Conservation (phyloP, 2,888 invertebrate genomes). For the Andricus quercusramuli region DNA sequence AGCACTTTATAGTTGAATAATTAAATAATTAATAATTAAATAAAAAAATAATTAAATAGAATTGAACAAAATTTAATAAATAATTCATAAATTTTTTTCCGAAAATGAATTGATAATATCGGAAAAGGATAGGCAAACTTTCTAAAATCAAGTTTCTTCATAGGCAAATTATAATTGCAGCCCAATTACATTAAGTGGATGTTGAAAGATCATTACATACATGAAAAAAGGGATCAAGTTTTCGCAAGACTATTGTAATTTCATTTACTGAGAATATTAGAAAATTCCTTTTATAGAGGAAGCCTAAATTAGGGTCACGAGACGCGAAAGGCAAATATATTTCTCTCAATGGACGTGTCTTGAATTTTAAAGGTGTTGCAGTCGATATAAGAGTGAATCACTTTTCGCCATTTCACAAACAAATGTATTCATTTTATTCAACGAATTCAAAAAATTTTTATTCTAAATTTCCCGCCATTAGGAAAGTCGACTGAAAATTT, state of each 20-base stretch:
- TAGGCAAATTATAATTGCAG: neutral
- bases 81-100: neutral
- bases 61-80: neutral
- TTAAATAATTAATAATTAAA: no score
- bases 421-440: neutral
- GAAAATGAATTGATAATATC: neutral
- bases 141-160: neutral
- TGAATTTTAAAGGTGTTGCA: constrained; percentile 21
- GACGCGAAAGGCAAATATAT: constrained; percentile 3
- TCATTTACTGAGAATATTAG: neutral
- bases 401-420: neutral
- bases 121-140: neutral
- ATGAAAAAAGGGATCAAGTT: neutral
- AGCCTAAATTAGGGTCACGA: constrained; percentile 7
- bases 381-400: neutral
- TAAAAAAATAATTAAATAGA: no score
- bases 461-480: no score
- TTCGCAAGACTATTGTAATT: constrained; percentile 7
- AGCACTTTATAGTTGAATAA: neutral
- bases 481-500: no score
- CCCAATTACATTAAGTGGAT: constrained; percentile 1
- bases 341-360: neutral
- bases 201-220: neutral
- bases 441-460: no score
- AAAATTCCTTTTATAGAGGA: constrained; percentile 17